These are phyloP conservation scores for Euglossa dilemma DNA, from an alignment of 1,140 invertebrate genomes.

Conservation along the genomic window DNA sequence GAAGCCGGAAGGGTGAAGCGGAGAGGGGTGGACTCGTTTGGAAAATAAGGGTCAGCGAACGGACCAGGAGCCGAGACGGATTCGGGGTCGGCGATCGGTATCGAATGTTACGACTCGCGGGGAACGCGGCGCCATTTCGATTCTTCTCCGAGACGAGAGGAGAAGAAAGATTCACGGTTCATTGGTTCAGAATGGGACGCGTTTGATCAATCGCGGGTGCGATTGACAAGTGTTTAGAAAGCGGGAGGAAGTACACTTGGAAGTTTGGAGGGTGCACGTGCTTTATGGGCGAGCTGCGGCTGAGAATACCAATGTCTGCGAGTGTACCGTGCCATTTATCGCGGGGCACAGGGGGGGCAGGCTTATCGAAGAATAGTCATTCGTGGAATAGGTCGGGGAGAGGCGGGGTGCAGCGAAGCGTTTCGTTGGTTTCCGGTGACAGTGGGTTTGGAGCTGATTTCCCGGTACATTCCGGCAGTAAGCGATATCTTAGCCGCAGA, in stretches of 20 bases:
- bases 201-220: slow-evolving; percentile 13
- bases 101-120: not conserved
- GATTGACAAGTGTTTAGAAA: slow-evolving; percentile 20
- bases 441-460: not conserved
- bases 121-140: not conserved
- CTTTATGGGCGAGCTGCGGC: slow-evolving; percentile 10
- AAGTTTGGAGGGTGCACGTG: not conserved
- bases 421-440: not conserved
- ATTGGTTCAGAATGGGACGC: slow-evolving; percentile 25
- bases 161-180: slow-evolving; percentile 27
- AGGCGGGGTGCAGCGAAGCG: not conserved
- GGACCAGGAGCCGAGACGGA: not conserved
- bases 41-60: not conserved
- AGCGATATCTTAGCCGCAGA: not conserved
- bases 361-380: slow-evolving; percentile 6
- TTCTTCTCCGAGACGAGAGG: not conserved
- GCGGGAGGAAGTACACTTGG: not conserved
- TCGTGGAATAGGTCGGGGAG: not conserved
- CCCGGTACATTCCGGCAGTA: not conserved
- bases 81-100: not conserved
- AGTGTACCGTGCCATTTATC: not conserved
- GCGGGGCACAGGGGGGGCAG: too few species aligned
- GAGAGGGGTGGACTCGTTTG: not conserved
- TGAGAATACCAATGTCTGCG: slow-evolving; percentile 2
- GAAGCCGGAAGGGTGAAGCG: too few species aligned